These are phyloP conservation scores for Neocrepidodera transversa DNA, from an alignment of 2,888 invertebrate genomes.

Conservation along the genomic window DNA sequence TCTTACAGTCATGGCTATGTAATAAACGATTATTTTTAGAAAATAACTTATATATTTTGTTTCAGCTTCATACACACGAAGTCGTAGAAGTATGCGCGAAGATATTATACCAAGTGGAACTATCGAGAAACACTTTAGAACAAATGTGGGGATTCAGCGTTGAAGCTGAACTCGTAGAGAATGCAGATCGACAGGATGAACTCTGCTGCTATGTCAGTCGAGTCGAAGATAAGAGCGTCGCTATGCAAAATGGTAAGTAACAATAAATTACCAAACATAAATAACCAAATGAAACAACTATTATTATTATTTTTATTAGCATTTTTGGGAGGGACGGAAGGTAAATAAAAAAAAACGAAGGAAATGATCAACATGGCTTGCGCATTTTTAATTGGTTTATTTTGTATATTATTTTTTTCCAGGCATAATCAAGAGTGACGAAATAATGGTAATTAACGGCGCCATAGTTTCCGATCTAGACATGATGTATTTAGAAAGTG, in stretches of 20 bases:
- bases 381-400: background rate
- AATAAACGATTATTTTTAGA: too few relatives aligned
- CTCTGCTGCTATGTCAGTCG: constrained; percentile 96
- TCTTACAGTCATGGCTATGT: too few relatives aligned
- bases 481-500: constrained; percentile 99
- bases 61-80: constrained; percentile 89
- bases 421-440: constrained; percentile 97
- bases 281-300: too few relatives aligned
- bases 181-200: constrained; percentile 94
- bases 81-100: constrained; percentile 96
- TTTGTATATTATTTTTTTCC: constrained; percentile 37
- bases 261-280: background rate
- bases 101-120: constrained; percentile 94
- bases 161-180: constrained; percentile 96
- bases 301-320: too few relatives aligned
- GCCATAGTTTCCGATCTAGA: constrained; percentile 97
- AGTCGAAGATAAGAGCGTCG: constrained; percentile 94
- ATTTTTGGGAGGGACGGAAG: too few relatives aligned
- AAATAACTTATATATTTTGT: too few relatives aligned
- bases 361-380: too few relatives aligned
- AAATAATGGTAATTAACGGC: constrained; percentile 98
- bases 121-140: constrained; percentile 87
- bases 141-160: constrained; percentile 99
- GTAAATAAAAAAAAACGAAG: too few relatives aligned
- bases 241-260: constrained; percentile 94